Evolutionary conservation across 2,888 invertebrate species (phyloP), one percentile per base, ranked within the genome.

Genomic region (Acanthosepion pharaonis): DNA sequence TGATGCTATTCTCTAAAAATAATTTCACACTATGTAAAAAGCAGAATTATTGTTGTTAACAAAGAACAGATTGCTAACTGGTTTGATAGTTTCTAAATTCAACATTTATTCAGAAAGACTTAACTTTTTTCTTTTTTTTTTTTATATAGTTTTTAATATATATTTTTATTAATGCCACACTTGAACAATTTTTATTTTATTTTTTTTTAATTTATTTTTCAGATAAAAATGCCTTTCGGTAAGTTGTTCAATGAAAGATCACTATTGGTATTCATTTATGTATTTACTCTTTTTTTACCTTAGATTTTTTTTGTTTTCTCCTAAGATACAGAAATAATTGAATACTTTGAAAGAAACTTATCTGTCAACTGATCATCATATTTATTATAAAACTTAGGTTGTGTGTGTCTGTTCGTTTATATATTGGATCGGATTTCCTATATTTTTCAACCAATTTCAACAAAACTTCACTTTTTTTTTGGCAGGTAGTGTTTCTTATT

Each of bases 171-270:
- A n/a, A 78, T 28, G 4, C 11, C 78, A 33, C n/a, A 78, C 2
- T 18, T 78, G 78, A 78, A 33, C n/a, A 78, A n/a, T 3, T n/a
- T 33, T 33, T 33, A 33, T n/a, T n/a, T n/a, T 33, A 33, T 33
- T 33, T 33, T 33, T 33, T 78, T 78, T 78, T 15, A 33, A 11
- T 33, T 33, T n/a, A n/a, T 78, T 78, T 78, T 78, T 9, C n/a
- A 78, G 78, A 78, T n/a, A 78, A n/a, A 78, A 78, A 78, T n/a
- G 78, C n/a, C n/a, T 78, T 78, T 78, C 15, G n/a, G 78, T 78
- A 78, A 78, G 78, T 78, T 78, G 78, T 78, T 78, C n/a, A 23
- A 59, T 59, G 25, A 59, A 59, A 55, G 55, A 11, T 78, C n/a
- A n/a, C 2, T n/a, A 78, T 78, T 78, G 33, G 15, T 11, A 78